These are phyloP conservation scores for Protodeltote pygarga DNA, from an alignment of 2,888 invertebrate genomes.

Conservation along the genomic window DNA sequence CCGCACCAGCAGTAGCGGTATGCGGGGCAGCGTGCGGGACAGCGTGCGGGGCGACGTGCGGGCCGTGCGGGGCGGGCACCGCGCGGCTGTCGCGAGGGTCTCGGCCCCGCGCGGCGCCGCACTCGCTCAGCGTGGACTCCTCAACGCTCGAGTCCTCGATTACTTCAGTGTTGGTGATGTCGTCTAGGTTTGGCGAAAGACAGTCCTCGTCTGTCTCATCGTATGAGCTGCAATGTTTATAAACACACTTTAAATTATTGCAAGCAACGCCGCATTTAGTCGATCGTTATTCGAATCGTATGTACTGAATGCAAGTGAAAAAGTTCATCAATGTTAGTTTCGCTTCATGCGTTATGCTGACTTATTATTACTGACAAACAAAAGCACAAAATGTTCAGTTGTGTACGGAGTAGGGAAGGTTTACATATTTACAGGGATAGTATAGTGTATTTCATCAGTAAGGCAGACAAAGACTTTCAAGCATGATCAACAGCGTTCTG, in stretches of 20 bases:
- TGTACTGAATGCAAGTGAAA: conserved; percentile 83
- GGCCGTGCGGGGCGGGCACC: conserved; percentile 20
- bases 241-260: conserved; percentile 8
- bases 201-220: conserved; percentile 90
- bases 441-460: conserved; percentile 78
- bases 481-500: conserved; percentile 67
- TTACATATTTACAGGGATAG: conserved; percentile 69
- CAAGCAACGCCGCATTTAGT: not conserved
- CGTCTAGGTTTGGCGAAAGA: conserved; percentile 89
- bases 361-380: conserved; percentile 74
- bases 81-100: conserved; percentile 37
- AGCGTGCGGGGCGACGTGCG: conserved; percentile 37
- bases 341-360: conserved; percentile 78
- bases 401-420: conserved; percentile 50
- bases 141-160: conserved; percentile 82
- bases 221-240: conserved; percentile 87
- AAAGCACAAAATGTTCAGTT: conserved; percentile 66
- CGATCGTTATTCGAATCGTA: conserved; percentile 51
- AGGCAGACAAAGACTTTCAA: conserved; percentile 81
- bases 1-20: conserved; percentile 48
- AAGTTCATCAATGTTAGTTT: conserved; percentile 74
- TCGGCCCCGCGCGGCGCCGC: conserved; percentile 49
- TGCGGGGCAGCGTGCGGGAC: conserved; percentile 9
- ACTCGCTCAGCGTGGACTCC: conserved; percentile 77
- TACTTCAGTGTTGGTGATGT: conserved; percentile 83